Base-by-base conservation (phyloP, 64 coral and sea anemone species). In the Stichodactyla mertensii region DNA sequence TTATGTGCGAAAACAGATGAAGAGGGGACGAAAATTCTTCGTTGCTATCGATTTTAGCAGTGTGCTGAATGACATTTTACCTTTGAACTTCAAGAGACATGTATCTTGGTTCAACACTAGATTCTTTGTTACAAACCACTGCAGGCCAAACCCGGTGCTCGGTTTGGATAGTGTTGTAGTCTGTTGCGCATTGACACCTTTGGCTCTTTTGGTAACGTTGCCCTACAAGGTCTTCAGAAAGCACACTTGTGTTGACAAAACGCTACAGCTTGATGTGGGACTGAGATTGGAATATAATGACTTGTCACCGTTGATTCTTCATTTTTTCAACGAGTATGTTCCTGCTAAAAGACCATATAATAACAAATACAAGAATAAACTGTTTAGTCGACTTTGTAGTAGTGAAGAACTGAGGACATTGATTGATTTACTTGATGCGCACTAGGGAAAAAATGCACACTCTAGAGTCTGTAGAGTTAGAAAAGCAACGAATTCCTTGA, bases 91-190 rank as follows among this genome's bases (percentile, higher is more conserved):
- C 61, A 67, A 67, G 54, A 64, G 71, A 3, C 22, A 77, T 27
- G 13, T 78, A 2, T 6, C 74, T 52, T 89, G 82, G 88, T 57
- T 90, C 18, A 91, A 91, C 61, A 80, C 83, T 36, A 11, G 31
- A 64, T 91, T 86, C 28, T 60, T 80, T 19, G 66, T 91, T 2
- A 91, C 89, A 27, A 91, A 91, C 62, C 62, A 23, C 20, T n/a
- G 62, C 19, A 66, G 12, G 9, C 62, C 62, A 18, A 66, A 66
- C 19, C 18, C 62, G 6, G 19, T 66, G 18, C 62, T 66, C 6
- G 22, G 19, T n/a, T 22, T 66, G 22, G 62, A 66, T 13, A 19
- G 18, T 20, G 20, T 66, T n/a, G 12, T 66, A 22, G 5, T 6
- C 18, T 66, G 20, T 22, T 66, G 62, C 9, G 4, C 8, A n/a